A percentile compares a stretch with the other conserved stretches of the same genome.
Evolutionary conservation across 1,140 invertebrate genomes (phyloP).

Genomic region (Pantala flavescens): DNA sequence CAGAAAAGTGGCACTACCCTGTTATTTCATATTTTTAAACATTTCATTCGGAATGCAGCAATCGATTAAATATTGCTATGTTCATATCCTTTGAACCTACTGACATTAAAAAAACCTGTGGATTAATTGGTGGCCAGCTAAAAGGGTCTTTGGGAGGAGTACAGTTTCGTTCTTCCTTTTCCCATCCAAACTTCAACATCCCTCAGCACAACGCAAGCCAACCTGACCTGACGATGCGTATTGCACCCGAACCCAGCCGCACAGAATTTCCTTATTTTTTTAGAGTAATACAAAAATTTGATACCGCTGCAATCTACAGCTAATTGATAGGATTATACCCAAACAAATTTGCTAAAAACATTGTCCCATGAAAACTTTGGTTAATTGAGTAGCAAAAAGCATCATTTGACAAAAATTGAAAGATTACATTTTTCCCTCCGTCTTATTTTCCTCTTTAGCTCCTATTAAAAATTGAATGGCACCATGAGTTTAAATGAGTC

Average conservation of each 20-base stretch:
- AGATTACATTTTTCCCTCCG: conserved; percentile 12
- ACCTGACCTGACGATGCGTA: too few species aligned
- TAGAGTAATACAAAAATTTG: conserved; percentile 15
- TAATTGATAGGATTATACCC: conserved; percentile 17
- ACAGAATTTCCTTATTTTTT: too few species aligned
- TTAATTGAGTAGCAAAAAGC: conserved; percentile 17
- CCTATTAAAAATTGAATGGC: conserved; percentile 16
- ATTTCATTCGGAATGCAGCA: neutral
- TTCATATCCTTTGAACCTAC: neutral
- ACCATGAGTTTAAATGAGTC: conserved; percentile 13
- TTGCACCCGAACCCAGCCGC: too few species aligned
- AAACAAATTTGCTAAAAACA: conserved; percentile 18
- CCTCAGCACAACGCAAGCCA: neutral
- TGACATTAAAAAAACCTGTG: neutral
- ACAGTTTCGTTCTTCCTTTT: neutral
- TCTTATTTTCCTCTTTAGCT: neutral
- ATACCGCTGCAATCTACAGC: neutral
- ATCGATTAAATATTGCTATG: conserved; percentile 6
- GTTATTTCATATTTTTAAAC: neutral
- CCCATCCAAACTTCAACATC: neutral
- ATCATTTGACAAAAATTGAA: conserved; percentile 17
- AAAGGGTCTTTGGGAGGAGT: neutral
- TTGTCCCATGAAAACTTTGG: conserved; percentile 17
- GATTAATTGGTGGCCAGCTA: neutral
- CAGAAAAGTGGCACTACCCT: conserved; percentile 7